phyloP scores from a whole-genome alignment of 2,888 invertebrate species.

The Melanotus villosus region DNA sequence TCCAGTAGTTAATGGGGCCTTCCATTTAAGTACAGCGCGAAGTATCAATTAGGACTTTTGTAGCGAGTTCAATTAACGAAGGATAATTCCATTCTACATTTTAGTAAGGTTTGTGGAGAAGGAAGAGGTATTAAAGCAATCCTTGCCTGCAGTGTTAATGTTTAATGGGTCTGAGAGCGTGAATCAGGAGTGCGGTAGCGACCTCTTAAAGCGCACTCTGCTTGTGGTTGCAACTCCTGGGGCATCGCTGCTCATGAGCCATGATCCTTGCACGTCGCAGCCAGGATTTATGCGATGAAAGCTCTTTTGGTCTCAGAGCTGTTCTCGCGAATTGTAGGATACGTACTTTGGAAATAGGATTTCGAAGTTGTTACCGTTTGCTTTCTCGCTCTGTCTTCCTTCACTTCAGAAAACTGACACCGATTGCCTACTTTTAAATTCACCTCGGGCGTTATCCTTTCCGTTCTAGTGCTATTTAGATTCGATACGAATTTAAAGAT shows the following conservation, averaged over 20 bases:
- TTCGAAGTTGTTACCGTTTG: slow-evolving; percentile 41
- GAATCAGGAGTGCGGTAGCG: slow-evolving; percentile 63
- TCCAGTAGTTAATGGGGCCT: slow-evolving; percentile 24
- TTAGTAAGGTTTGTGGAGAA: slow-evolving; percentile 48
- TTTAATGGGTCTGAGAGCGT: slow-evolving; percentile 67
- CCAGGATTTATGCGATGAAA: slow-evolving; percentile 48
- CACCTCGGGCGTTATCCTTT: neutral
- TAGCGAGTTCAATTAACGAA: slow-evolving; percentile 40
- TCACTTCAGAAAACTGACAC: neutral
- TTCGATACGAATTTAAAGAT: too few species aligned
- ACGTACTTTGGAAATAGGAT: slow-evolving; percentile 40
- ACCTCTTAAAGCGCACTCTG: slow-evolving; percentile 63
- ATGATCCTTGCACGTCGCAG: slow-evolving; percentile 48
- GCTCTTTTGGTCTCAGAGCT: slow-evolving; percentile 46
- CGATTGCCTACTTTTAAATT: neutral
- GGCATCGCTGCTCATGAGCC: slow-evolving; percentile 48
- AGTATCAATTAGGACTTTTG: slow-evolving; percentile 37
- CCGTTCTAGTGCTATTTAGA: too few species aligned
- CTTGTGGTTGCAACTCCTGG: slow-evolving; percentile 61
- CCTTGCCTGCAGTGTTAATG: slow-evolving; percentile 67
- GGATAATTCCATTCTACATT: slow-evolving; percentile 45
- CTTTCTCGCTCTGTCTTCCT: slow-evolving; percentile 30
- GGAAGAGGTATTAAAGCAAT: slow-evolving; percentile 57
- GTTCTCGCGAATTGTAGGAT: slow-evolving; percentile 43
- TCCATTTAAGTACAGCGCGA: slow-evolving; percentile 29